Percentiles rank a stretch among this genome's conserved stretches.
Evolutionary conservation across 1,140 invertebrate genomes (phyloP).

Genomic region (Drosophila bipectinata): DNA sequence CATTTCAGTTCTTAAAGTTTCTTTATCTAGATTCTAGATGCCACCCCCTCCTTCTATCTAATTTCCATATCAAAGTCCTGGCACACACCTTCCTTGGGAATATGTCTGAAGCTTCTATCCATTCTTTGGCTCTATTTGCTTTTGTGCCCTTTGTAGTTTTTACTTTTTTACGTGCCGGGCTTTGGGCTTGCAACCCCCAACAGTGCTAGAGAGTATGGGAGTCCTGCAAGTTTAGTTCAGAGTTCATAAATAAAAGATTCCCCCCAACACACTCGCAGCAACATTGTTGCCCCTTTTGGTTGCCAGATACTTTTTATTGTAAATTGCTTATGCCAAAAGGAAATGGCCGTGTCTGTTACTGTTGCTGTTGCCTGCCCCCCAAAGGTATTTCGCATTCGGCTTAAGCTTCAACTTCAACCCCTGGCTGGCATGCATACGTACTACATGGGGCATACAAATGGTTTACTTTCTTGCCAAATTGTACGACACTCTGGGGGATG

Average conservation of each 20-base stretch:
- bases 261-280: slow-evolving; percentile 18
- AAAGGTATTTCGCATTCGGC: slow-evolving; percentile 60
- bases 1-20: background rate
- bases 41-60: background rate
- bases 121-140: slow-evolving; percentile 8
- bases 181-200: slow-evolving; percentile 44
- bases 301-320: slow-evolving; percentile 75
- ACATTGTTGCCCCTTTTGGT: slow-evolving; percentile 64
- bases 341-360: slow-evolving; percentile 46
- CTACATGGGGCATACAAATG: slow-evolving; percentile 53
- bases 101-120: slow-evolving; percentile 13
- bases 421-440: slow-evolving; percentile 18
- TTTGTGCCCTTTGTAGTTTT: slow-evolving; percentile 58
- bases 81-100: slow-evolving; percentile 26
- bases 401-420: slow-evolving; percentile 27
- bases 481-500: slow-evolving; percentile 74
- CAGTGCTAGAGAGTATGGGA: slow-evolving; percentile 12
- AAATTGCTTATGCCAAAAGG: slow-evolving; percentile 77
- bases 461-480: slow-evolving; percentile 70
- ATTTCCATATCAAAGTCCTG: slow-evolving; percentile 74
- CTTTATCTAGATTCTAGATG: background rate
- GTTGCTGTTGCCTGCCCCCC: slow-evolving; percentile 34
- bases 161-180: slow-evolving; percentile 52
- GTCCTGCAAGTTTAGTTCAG: slow-evolving; percentile 34
- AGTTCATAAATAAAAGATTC: slow-evolving; percentile 82